A percentile compares a stretch with the other conserved stretches of the same genome.
Evolutionary conservation across 1,140 invertebrate species (phyloP).

Genomic region (Procambarus virginalis): DNA sequence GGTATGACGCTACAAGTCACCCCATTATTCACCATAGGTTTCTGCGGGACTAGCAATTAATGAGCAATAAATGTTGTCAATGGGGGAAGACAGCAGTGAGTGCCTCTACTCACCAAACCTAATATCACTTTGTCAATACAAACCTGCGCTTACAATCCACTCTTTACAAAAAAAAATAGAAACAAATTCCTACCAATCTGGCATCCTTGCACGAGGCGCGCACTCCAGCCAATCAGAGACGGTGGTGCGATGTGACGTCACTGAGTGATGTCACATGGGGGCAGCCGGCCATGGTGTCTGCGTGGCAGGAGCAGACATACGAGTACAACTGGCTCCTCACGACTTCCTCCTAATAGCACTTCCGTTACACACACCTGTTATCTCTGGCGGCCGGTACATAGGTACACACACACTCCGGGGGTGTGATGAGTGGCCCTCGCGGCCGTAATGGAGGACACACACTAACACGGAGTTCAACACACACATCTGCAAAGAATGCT

Average conservation of each 20-base stretch:
- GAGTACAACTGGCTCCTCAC: no score
- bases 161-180: background rate
- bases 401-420: background rate
- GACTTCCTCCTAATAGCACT: background rate
- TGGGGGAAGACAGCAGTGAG: background rate
- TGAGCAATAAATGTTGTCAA: no score
- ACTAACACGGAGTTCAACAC: background rate
- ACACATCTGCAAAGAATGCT: background rate
- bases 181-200: background rate
- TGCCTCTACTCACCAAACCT: background rate
- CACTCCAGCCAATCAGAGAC: background rate
- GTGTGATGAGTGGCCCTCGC: no score
- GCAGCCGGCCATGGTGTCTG: background rate
- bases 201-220: background rate
- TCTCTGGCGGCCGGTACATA: background rate
- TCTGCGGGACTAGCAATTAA: background rate
- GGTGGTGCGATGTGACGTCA: background rate
- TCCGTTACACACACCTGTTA: background rate
- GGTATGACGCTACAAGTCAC: background rate
- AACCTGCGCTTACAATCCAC: background rate
- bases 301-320: background rate
- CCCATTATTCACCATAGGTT: background rate
- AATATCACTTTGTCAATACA: background rate
- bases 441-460: background rate
- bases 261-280: background rate